phyloP scores from a whole-genome alignment of 2,888 invertebrate genomes.

The Drosophila demipolita region DNA sequence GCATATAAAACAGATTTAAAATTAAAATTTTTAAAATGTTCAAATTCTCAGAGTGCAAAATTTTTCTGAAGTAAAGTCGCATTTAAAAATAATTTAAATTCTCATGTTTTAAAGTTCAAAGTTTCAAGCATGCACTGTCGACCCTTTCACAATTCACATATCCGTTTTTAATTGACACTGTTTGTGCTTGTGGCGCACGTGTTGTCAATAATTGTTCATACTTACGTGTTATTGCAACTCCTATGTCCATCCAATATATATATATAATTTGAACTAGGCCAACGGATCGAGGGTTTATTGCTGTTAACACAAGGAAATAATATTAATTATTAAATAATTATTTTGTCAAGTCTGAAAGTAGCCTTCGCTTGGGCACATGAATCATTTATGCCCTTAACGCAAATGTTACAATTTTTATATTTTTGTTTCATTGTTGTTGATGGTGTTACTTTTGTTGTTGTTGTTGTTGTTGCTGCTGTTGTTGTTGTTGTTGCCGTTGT shows the following conservation, averaged over 20 bases:
- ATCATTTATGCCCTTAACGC: conserved; percentile 61
- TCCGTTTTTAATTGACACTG: conserved; percentile 8
- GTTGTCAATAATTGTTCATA: conserved; percentile 21
- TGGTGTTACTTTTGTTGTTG: conserved; percentile 21
- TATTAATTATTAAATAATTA: conserved; percentile 46
- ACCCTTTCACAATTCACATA: conserved; percentile 29
- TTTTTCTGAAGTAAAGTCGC: neutral
- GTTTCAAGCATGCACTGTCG: neutral
- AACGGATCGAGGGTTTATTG: neutral
- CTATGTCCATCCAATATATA: neutral
- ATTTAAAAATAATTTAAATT: neutral
- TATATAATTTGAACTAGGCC: neutral
- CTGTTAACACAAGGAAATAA: conserved; percentile 7
- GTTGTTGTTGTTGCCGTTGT: conserved; percentile 14
- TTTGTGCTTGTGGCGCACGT: conserved; percentile 17
- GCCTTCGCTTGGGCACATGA: conserved; percentile 54
- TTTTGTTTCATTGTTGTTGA: conserved; percentile 21
- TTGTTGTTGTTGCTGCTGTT: conserved; percentile 14
- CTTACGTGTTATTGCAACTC: neutral
- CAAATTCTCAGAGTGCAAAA: neutral
- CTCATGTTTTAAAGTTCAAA: neutral
- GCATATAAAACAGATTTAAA: neutral
- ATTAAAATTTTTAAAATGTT: neutral
- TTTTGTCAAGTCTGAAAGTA: conserved; percentile 42
- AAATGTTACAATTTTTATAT: conserved; percentile 10